Conservation (phyloP, 2,888 invertebrate genomes). For the Coleophora deauratella region DNA sequence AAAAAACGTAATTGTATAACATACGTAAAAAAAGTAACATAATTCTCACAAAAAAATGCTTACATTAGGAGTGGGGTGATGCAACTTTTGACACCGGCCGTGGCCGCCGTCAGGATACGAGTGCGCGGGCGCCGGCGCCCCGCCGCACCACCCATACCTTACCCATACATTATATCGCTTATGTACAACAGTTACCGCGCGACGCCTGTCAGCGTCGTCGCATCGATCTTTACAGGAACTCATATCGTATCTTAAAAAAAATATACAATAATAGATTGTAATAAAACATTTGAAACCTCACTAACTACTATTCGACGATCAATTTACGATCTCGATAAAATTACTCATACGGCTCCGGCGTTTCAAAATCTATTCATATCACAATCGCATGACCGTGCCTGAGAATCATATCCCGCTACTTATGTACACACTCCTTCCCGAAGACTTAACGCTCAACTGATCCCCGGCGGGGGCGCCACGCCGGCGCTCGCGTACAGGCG, state of each 20-base stretch:
- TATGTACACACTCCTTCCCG: constrained; percentile 69
- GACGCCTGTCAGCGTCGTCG: constrained; percentile 40
- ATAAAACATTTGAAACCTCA: constrained; percentile 74
- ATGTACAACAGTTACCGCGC: constrained; percentile 63
- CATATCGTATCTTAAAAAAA: constrained; percentile 73
- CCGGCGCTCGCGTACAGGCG: constrained; percentile 16
- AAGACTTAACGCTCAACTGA: constrained; percentile 36
- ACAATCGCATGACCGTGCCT: constrained; percentile 73
- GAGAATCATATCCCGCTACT: constrained; percentile 70
- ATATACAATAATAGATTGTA: constrained; percentile 61
- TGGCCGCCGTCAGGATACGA: constrained; percentile 10
- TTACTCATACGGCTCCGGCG: constrained; percentile 68
- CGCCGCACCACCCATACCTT: constrained; percentile 28
- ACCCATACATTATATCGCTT: constrained; percentile 57
- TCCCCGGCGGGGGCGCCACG: constrained; percentile 30
- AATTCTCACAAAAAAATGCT: constrained; percentile 71
- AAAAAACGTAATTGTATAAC: constrained; percentile 55
- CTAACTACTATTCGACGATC: constrained; percentile 72
- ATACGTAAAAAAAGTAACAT: constrained; percentile 67
- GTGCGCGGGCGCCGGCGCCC: constrained; percentile 10
- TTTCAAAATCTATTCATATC: constrained; percentile 72
- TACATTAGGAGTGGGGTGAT: constrained; percentile 65
- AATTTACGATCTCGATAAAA: constrained; percentile 65
- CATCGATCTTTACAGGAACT: constrained; percentile 71
- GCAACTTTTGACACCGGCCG: constrained; percentile 51